Evolutionary conservation across 92 coral and sea anemone genomes (phyloP).

Genomic region (Porites divaricata): DNA sequence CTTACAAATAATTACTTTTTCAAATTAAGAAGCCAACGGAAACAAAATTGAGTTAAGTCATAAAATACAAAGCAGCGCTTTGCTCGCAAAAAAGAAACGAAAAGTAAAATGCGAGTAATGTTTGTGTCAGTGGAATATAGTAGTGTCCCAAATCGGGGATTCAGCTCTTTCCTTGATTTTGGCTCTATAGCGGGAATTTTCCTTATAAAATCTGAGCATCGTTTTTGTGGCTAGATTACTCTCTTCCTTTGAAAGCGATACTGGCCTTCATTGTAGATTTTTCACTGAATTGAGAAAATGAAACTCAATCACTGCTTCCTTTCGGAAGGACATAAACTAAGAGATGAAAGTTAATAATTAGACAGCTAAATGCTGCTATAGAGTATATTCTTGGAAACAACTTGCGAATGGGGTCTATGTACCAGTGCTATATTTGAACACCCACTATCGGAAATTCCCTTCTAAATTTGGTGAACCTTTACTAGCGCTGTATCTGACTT

Average conservation of each 20-base stretch:
- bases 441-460: not conserved
- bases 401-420: not conserved
- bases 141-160: slow-evolving; percentile 10
- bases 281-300: not conserved
- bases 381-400: slow-evolving; percentile 9
- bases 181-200: not conserved
- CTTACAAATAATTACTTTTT: not conserved
- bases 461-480: not conserved
- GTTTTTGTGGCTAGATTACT: not conserved
- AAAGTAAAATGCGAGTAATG: not conserved
- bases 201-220: not conserved
- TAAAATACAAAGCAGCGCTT: not conserved
- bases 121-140: not conserved
- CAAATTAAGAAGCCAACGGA: not conserved
- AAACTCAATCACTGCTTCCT: slow-evolving; percentile 8
- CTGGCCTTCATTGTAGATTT: not conserved
- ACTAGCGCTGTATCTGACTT: slow-evolving; percentile 1
- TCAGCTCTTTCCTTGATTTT: not conserved
- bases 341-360: slow-evolving; percentile 1
- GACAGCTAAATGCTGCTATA: not conserved
- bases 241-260: not conserved
- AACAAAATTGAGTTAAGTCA: not conserved
- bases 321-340: not conserved
- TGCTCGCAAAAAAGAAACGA: not conserved
- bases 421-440: not conserved